Percentiles rank a stretch among this genome's conserved stretches.
Conservation (phyloP, 2,797 vertebrate genomes). For the Clamator glandarius region DNA sequence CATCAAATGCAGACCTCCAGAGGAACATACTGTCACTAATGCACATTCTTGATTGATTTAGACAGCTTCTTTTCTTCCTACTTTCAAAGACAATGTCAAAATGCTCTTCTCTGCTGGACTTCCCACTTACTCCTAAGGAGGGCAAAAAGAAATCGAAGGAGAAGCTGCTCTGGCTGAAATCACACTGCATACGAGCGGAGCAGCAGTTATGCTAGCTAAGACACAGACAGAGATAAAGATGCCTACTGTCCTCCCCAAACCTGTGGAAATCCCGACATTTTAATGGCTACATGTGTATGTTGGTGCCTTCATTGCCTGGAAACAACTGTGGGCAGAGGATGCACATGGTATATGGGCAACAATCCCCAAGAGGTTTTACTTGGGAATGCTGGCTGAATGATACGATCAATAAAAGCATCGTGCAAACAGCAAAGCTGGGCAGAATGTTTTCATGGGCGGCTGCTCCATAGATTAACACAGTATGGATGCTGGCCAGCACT, state of each 20-base stretch:
- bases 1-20: slow-evolving; percentile 60
- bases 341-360: background rate
- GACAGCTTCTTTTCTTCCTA: slow-evolving; percentile 49
- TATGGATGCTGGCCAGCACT: background rate
- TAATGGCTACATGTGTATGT: background rate
- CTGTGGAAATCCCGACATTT: background rate
- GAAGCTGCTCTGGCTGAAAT: background rate
- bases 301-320: background rate
- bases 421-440: background rate
- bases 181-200: background rate
- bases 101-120: slow-evolving; percentile 16
- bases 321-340: background rate
- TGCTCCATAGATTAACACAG: background rate
- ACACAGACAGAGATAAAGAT: background rate
- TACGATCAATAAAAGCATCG: background rate
- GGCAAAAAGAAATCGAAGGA: background rate
- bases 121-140: background rate
- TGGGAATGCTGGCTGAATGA: background rate
- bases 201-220: background rate
- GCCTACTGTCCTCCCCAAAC: background rate
- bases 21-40: slow-evolving; percentile 40
- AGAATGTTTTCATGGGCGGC: background rate
- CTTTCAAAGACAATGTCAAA: slow-evolving; percentile 33
- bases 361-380: background rate
- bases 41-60: slow-evolving; percentile 47